Percentiles rank a stretch among this genome's conserved stretches.
phyloP scores from a whole-genome alignment of 2,888 invertebrate genomes.

The Lagria hirta region DNA sequence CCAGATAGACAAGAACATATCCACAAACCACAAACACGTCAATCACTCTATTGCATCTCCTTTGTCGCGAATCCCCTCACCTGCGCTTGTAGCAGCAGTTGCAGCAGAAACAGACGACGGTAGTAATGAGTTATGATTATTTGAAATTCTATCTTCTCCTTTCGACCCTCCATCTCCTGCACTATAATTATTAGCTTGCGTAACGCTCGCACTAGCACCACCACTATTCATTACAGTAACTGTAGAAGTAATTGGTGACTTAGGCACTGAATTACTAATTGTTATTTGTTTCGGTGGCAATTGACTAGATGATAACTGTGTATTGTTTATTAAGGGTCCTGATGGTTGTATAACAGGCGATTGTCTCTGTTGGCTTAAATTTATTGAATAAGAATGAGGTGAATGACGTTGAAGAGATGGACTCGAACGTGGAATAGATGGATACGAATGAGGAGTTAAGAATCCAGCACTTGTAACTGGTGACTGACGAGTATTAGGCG shows the following conservation, averaged over 20 bases:
- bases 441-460: constrained; percentile 43
- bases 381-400: constrained; percentile 50
- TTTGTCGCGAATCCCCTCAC: constrained; percentile 52
- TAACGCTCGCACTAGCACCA: constrained; percentile 31
- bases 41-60: constrained; percentile 54
- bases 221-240: not conserved
- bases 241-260: constrained; percentile 16
- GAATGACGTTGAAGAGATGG: constrained; percentile 58
- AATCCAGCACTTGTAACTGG: constrained; percentile 45
- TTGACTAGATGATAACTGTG: constrained; percentile 37
- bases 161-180: constrained; percentile 25
- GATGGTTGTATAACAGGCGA: constrained; percentile 53
- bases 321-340: constrained; percentile 48
- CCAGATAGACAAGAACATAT: constrained; percentile 37
- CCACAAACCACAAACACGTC: constrained; percentile 50
- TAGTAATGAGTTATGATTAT: no score
- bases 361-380: constrained; percentile 47
- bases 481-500: constrained; percentile 48
- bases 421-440: constrained; percentile 56
- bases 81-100: constrained; percentile 45
- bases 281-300: constrained; percentile 45
- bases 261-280: constrained; percentile 29
- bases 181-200: no score
- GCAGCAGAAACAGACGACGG: no score
- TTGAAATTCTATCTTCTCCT: constrained; percentile 28